Conservation (phyloP, 2,797 vertebrate species). For the Anguilla megastoma region DNA sequence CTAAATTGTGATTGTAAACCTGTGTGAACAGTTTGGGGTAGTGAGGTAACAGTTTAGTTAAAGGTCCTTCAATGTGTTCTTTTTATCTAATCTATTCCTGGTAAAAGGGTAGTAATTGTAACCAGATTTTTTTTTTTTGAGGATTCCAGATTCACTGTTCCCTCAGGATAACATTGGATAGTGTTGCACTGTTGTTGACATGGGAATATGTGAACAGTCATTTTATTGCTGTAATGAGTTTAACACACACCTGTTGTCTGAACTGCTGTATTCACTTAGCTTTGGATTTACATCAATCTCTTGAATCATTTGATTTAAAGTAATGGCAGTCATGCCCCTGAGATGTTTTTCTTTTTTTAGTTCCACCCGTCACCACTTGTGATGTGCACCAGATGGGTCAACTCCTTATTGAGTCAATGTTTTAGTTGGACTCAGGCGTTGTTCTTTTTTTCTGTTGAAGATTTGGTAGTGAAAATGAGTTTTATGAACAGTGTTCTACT, state of each 20-base stretch:
- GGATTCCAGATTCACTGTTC: not conserved
- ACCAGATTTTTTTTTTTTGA: not conserved
- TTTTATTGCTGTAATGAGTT: not conserved
- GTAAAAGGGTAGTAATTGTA: not conserved
- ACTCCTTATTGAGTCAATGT: not conserved
- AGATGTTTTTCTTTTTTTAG: not conserved
- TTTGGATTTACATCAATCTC: not conserved
- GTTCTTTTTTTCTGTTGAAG: not conserved
- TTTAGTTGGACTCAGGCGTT: not conserved
- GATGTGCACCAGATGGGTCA: not conserved
- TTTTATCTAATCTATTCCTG: not conserved
- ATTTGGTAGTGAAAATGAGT: constrained; percentile 1
- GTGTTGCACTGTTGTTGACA: not conserved
- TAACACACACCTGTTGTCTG: not conserved
- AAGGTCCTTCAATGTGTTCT: not conserved
- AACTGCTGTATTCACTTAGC: not conserved
- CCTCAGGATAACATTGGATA: not conserved
- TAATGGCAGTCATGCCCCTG: not conserved
- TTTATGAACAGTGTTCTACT: not conserved
- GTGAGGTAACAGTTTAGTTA: not conserved
- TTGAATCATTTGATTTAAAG: not conserved
- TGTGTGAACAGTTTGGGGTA: not conserved
- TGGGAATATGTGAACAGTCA: not conserved
- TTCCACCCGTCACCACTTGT: not conserved
- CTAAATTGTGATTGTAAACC: constrained; percentile 6